phyloP scores from a whole-genome alignment of 2,113 vertebrate species.

The Tylochromis polylepis region DNA sequence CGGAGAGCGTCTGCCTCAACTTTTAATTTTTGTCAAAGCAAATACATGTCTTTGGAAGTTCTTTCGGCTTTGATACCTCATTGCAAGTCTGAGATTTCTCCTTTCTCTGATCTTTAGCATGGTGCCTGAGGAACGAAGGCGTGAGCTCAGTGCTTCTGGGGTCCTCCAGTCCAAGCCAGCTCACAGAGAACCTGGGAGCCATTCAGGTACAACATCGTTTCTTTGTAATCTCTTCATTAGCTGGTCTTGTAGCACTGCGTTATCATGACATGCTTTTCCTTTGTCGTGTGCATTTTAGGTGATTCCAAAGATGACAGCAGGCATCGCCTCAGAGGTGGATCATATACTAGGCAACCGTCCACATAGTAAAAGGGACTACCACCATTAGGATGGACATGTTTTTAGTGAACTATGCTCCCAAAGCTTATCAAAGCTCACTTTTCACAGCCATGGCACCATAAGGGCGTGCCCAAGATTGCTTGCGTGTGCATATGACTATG shows the following conservation, averaged over 20 bases:
- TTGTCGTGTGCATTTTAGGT: conserved; percentile 73
- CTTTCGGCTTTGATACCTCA: not conserved
- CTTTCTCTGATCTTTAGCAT: conserved; percentile 71
- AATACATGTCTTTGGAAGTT: not conserved
- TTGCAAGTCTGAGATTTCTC: not conserved
- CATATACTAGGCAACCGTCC: conserved; percentile 92
- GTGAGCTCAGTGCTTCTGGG: conserved; percentile 95
- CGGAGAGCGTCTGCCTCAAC: not conserved
- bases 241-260: not conserved
- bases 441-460: conserved; percentile 65
- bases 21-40: not conserved
- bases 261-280: not conserved
- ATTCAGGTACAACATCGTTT: conserved; percentile 78
- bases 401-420: conserved; percentile 43
- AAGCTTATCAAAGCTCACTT: conserved; percentile 46
- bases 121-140: conserved; percentile 95
- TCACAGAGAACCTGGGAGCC: conserved; percentile 94
- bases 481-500: conserved; percentile 17
- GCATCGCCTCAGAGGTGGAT: conserved; percentile 89
- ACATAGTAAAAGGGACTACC: conserved; percentile 92
- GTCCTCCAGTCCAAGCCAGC: conserved; percentile 88
- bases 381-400: conserved; percentile 55
- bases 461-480: conserved; percentile 46
- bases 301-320: conserved; percentile 95
- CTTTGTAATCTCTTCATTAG: not conserved